These are phyloP conservation scores for Hydraecia micacea DNA, from an alignment of 2,888 invertebrate genomes.

Conservation along the genomic window DNA sequence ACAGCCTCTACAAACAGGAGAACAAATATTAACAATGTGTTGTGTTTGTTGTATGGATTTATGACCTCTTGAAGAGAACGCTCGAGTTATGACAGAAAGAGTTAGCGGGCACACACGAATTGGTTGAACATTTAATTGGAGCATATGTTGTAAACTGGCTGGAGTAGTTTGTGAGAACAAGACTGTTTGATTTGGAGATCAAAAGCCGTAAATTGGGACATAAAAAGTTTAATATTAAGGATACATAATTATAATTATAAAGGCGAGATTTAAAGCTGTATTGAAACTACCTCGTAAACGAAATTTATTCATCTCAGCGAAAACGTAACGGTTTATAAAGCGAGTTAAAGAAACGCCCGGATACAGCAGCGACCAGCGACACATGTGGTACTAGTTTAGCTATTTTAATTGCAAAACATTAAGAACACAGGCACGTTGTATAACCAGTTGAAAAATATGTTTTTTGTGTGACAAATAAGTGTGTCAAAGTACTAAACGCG, in stretches of 20 bases:
- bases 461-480: slow-evolving; percentile 77
- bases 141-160: slow-evolving; percentile 53
- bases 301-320: slow-evolving; percentile 53
- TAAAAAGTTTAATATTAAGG: slow-evolving; percentile 53
- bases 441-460: slow-evolving; percentile 58
- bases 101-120: slow-evolving; percentile 81
- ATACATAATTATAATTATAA: slow-evolving; percentile 45
- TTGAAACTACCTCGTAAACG: slow-evolving; percentile 50
- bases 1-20: slow-evolving; percentile 69
- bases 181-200: slow-evolving; percentile 42
- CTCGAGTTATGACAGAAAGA: slow-evolving; percentile 74
- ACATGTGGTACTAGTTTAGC: slow-evolving; percentile 53
- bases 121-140: slow-evolving; percentile 74
- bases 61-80: slow-evolving; percentile 76
- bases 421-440: slow-evolving; percentile 50
- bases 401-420: slow-evolving; percentile 60
- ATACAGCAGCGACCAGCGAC: slow-evolving; percentile 11
- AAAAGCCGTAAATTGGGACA: slow-evolving; percentile 48
- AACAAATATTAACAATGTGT: slow-evolving; percentile 82
- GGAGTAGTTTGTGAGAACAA: slow-evolving; percentile 49
- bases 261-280: slow-evolving; percentile 29
- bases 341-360: slow-evolving; percentile 44
- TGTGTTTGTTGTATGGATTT: slow-evolving; percentile 79
- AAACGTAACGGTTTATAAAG: slow-evolving; percentile 55
- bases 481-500: slow-evolving; percentile 85